Conservation (phyloP, 2,113 vertebrate genomes). For the Semnornis frantzii region DNA sequence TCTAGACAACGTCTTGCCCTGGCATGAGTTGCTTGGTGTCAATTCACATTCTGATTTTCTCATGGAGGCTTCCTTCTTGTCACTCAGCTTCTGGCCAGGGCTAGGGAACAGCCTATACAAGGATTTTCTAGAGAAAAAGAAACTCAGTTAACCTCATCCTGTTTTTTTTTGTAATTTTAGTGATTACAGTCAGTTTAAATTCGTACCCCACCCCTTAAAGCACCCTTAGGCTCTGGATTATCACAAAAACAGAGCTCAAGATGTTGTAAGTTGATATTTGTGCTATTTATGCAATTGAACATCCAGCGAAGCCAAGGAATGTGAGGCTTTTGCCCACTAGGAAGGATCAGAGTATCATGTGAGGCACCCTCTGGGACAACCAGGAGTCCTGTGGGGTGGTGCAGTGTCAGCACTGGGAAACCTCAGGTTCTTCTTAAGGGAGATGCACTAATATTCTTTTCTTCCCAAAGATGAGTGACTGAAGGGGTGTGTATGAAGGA, state of each 20-base stretch:
- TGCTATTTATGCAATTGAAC: slow-evolving; percentile 61
- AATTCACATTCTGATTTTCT: too few species aligned
- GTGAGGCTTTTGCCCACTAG: slow-evolving; percentile 77
- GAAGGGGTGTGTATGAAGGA: neutral
- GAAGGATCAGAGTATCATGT: slow-evolving; percentile 75
- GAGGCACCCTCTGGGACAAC: slow-evolving; percentile 77
- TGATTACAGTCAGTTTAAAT: too few species aligned
- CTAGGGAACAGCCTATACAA: too few species aligned
- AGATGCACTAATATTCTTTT: slow-evolving; percentile 70
- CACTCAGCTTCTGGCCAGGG: too few species aligned
- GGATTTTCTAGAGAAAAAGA: too few species aligned
- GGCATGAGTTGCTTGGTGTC: too few species aligned
- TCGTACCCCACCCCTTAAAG: too few species aligned
- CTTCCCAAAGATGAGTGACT: slow-evolving; percentile 79
- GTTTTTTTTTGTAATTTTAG: too few species aligned
- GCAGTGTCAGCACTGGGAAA: slow-evolving; percentile 78
- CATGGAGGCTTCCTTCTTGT: too few species aligned
- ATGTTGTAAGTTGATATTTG: neutral
- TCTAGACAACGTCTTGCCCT: too few species aligned
- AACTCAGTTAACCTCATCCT: too few species aligned
- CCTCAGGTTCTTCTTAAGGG: slow-evolving; percentile 73
- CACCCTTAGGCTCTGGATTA: too few species aligned
- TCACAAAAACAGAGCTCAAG: neutral
- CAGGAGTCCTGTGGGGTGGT: slow-evolving; percentile 75
- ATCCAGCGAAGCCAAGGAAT: slow-evolving; percentile 75